These are phyloP conservation scores for Phymatocera aterrima DNA, from an alignment of 2,888 invertebrate species.

Conservation along the genomic window DNA sequence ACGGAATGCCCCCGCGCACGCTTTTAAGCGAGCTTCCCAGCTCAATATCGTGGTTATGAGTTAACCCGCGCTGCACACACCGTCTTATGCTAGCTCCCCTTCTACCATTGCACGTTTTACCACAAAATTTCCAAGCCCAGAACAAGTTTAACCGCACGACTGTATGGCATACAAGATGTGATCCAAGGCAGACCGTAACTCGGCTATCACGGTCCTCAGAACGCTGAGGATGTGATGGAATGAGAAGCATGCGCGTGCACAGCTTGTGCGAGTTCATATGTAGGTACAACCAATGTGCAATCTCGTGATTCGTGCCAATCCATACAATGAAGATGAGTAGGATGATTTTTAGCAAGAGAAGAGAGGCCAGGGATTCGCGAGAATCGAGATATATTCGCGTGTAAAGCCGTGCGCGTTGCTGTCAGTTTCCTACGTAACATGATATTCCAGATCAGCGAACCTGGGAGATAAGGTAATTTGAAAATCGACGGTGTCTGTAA, in stretches of 20 bases:
- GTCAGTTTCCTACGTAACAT: background rate
- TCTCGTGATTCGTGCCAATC: background rate
- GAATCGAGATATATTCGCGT: background rate
- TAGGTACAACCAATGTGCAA: too few species aligned
- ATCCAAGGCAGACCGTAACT: slow-evolving; percentile 14
- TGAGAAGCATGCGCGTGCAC: too few species aligned
- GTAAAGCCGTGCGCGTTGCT: background rate
- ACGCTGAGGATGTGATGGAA: background rate
- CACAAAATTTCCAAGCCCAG: background rate
- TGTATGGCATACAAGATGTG: slow-evolving; percentile 1
- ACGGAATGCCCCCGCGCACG: background rate
- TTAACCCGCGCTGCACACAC: slow-evolving; percentile 7
- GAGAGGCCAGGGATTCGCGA: background rate
- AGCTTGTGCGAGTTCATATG: too few species aligned
- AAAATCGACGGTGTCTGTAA: background rate
- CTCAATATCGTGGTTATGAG: slow-evolving; percentile 30
- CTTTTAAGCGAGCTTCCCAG: background rate
- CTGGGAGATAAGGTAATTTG: background rate
- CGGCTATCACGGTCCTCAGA: slow-evolving; percentile 16
- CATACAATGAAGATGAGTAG: background rate
- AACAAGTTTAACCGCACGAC: slow-evolving; percentile 8
- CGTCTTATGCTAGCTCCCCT: background rate
- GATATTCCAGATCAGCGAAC: background rate
- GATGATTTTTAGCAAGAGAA: background rate
- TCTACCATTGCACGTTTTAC: slow-evolving; percentile 5